phyloP scores from a whole-genome alignment of 2,113 vertebrate species.

The Cyprinodon tularosa region DNA sequence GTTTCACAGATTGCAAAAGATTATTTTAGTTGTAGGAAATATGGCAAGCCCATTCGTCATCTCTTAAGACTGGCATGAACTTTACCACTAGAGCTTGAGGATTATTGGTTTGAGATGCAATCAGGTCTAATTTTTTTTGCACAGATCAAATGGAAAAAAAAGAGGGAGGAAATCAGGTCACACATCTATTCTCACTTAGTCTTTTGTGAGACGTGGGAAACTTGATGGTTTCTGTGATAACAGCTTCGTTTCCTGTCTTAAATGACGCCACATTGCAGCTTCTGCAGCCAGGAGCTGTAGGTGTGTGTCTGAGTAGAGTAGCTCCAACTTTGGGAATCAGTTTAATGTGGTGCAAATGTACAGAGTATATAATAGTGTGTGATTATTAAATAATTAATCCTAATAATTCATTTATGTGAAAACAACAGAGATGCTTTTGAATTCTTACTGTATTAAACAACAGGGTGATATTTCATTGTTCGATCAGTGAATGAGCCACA shows the following conservation, averaged over 20 bases:
- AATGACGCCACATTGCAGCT: background rate
- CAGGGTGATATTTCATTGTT: no score
- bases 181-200: constrained; percentile 11
- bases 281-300: background rate
- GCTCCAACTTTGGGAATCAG: background rate
- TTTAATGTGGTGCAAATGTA: background rate
- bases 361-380: background rate
- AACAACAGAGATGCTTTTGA: background rate
- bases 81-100: background rate
- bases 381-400: background rate
- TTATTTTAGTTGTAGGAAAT: background rate
- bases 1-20: background rate
- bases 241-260: constrained; percentile 28
- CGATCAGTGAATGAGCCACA: no score
- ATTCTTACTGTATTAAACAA: no score
- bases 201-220: constrained; percentile 1
- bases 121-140: background rate
- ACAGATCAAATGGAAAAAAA: background rate
- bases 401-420: background rate
- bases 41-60: background rate
- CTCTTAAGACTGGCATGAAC: background rate
- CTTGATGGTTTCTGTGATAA: background rate
- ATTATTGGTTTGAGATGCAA: background rate
- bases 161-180: background rate
- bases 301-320: background rate